Base-by-base conservation (phyloP, 37 sponge, comb jelly and placozoan genomes). In the Ephydatia muelleri region DNA sequence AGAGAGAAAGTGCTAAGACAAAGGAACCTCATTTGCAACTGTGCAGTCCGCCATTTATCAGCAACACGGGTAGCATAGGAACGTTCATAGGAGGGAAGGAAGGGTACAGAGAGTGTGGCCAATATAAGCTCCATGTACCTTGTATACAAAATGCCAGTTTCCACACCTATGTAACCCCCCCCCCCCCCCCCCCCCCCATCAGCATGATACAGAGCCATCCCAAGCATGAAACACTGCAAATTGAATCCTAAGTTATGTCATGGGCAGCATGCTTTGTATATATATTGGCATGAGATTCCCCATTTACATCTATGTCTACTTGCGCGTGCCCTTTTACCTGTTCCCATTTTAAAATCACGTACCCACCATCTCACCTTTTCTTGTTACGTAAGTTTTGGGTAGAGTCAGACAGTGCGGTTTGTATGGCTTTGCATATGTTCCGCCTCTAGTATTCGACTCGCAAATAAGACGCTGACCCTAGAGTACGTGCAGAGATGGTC, bases 321-420 rank as follows among this genome's bases (percentile, higher is more conserved):
- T 22, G 66, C 66, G 66, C 21, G 66, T 21, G 21, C 66, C 21
- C 21, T 65, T n/a, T n/a, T n/a, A n/a, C n/a, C n/a, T n/a, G n/a
- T n/a, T n/a, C n/a, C n/a, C n/a, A n/a, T n/a, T n/a, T 43, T 8
- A 43, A 4, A 43, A 43, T 43, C 47, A 43, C 47, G 8, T 43
- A 65, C 32, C 30, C n/a, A n/a, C n/a, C n/a, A n/a, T n/a, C 43
- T 73, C 22, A 75, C 88, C 88, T 82, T 82, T 74, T 82, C 68
- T 81, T 27, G 88, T 87, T 70, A 87, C 77, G 67, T 82, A 87
- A 4, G 88, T 87, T 25, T 87, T 87, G 12, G 88, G 82, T 0
- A 87, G 68, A 75, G 27, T 39, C 26, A 87, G 47, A 21, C 67
- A n/a, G 37, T 77, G 75, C 2, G 57, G 43, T 38, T 70, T 87